Conservation (phyloP, 2,113 vertebrate species). For the Orthonyx spaldingii region DNA sequence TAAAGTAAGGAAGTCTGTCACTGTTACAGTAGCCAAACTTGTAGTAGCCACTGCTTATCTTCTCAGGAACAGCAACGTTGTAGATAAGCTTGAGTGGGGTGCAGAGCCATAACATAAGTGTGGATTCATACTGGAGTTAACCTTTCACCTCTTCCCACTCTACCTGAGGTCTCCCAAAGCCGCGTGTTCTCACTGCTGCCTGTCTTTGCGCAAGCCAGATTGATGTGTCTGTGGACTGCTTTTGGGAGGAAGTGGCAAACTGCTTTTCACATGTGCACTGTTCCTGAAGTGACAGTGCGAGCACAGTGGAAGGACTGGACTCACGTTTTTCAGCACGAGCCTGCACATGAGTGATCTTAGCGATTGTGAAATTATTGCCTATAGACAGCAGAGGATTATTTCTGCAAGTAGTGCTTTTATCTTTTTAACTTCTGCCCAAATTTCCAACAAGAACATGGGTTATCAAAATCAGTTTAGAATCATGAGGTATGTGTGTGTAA, state of each 20-base stretch:
- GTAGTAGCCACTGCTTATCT: background rate
- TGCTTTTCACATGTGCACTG: background rate
- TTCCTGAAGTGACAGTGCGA: background rate
- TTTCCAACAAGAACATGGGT: background rate
- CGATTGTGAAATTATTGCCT: background rate
- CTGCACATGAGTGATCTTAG: background rate
- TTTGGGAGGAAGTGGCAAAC: background rate
- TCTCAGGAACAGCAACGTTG: background rate
- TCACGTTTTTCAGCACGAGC: background rate
- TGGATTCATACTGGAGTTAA: background rate
- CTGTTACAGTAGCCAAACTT: background rate
- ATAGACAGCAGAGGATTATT: background rate
- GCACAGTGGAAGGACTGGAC: background rate
- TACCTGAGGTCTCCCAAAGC: background rate
- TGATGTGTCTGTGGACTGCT: background rate
- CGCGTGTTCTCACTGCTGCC: rapidly evolving
- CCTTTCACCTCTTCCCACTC: background rate
- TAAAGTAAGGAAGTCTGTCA: background rate
- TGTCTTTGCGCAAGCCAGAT: background rate
- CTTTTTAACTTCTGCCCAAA: background rate
- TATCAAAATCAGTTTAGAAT: background rate
- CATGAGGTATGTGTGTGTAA: background rate
- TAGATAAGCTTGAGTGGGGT: background rate
- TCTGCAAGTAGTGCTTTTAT: background rate
- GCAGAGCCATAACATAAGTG: rapidly evolving